phyloP scores from a whole-genome alignment of 2,888 invertebrate genomes.

The Metellina segmentata region DNA sequence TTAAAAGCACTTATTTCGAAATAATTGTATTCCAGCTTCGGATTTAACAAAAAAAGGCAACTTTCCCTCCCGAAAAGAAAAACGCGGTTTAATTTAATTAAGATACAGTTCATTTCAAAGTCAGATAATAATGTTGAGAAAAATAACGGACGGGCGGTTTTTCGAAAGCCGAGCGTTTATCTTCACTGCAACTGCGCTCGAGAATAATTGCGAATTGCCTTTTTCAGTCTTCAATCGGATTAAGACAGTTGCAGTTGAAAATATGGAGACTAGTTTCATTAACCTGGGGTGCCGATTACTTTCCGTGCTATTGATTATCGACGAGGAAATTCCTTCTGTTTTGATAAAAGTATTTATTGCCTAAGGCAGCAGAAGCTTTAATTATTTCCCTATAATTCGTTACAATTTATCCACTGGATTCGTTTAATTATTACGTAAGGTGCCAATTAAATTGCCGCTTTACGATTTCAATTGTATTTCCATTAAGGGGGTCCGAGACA shows the following conservation, averaged over 20 bases:
- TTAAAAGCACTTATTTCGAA: slow-evolving; percentile 39
- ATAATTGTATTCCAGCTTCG: slow-evolving; percentile 31
- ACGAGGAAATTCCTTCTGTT: background rate
- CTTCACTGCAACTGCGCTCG: slow-evolving; percentile 22
- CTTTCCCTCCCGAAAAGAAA: background rate
- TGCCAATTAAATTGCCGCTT: background rate
- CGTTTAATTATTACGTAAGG: background rate
- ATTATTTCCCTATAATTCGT: background rate
- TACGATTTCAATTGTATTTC: background rate
- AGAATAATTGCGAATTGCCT: slow-evolving; percentile 16
- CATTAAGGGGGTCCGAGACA: too few relatives aligned
- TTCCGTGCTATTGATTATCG: background rate
- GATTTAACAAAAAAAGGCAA: slow-evolving; percentile 3
- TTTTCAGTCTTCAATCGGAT: slow-evolving; percentile 4
- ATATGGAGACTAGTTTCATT: slow-evolving; percentile 24
- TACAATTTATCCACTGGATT: background rate
- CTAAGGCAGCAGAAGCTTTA: background rate
- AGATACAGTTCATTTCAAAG: slow-evolving; percentile 32
- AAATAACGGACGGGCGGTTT: background rate
- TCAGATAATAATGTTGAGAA: slow-evolving; percentile 12
- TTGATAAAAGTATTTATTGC: background rate
- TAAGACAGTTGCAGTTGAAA: slow-evolving; percentile 17
- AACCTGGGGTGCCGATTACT: background rate
- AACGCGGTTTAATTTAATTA: slow-evolving; percentile 35
- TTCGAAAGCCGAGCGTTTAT: slow-evolving; percentile 6